phyloP scores from a whole-genome alignment of 2,888 invertebrate species.

The Lasioglossum figueresi region DNA sequence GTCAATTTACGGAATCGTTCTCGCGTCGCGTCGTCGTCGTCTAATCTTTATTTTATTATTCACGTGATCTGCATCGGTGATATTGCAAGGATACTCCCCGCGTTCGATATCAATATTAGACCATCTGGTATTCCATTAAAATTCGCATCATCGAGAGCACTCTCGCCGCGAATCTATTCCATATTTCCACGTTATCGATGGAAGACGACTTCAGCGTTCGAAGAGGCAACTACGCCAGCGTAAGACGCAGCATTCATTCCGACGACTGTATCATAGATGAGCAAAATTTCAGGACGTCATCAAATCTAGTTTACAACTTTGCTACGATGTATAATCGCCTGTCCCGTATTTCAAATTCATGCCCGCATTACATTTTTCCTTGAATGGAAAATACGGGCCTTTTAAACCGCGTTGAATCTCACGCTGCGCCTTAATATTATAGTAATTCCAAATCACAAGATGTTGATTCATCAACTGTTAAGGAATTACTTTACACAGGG shows the following conservation, averaged over 20 bases:
- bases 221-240: not conserved
- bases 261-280: not conserved
- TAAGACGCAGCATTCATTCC: not conserved
- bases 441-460: not conserved
- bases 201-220: constrained; percentile 19
- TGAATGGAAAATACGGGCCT: not conserved
- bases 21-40: not conserved
- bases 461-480: not conserved
- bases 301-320: not conserved
- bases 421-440: not conserved
- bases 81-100: constrained; percentile 30
- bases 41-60: constrained; percentile 57
- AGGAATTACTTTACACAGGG: not conserved
- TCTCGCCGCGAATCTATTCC: constrained; percentile 50
- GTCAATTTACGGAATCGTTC: constrained; percentile 11
- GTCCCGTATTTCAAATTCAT: not conserved
- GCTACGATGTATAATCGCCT: not conserved
- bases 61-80: constrained; percentile 37
- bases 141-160: constrained; percentile 49
- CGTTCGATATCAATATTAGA: constrained; percentile 56
- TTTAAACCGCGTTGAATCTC: not conserved
- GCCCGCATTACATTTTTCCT: too few species aligned
- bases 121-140: constrained; percentile 62
- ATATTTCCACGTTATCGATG: constrained; percentile 56
- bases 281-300: not conserved